Conservation (phyloP, 2,797 vertebrate genomes). For the Phaenicophaeus curvirostris region DNA sequence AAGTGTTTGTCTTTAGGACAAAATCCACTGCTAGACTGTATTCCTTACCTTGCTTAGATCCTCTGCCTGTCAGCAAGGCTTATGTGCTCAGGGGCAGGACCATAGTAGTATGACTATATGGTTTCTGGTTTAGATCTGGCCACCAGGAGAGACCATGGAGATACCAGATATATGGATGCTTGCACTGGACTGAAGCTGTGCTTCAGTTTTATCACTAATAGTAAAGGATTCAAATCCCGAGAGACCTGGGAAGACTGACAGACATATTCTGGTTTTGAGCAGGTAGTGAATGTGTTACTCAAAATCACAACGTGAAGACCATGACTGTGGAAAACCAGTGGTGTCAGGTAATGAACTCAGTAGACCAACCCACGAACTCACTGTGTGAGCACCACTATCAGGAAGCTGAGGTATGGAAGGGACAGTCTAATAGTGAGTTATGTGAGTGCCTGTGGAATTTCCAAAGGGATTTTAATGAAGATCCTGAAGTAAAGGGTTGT, state of each 20-base stretch:
- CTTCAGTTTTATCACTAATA: neutral
- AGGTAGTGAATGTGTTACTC: neutral
- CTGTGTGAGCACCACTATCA: neutral
- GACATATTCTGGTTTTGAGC: neutral
- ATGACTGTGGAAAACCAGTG: neutral
- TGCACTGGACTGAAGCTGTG: neutral
- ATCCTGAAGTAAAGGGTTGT: neutral
- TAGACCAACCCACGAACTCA: neutral
- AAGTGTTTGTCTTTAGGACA: neutral
- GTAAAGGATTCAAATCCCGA: neutral
- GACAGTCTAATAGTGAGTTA: neutral
- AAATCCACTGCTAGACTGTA: neutral
- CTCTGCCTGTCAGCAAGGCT: neutral
- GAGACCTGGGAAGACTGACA: neutral
- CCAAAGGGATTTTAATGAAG: neutral
- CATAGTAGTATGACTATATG: accelerated
- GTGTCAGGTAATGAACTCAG: neutral
- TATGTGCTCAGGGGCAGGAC: neutral
- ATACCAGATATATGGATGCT: constrained; percentile 13
- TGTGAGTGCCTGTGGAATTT: neutral
- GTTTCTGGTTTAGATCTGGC: constrained; percentile 3
- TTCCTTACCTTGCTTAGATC: neutral
- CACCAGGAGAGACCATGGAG: neutral
- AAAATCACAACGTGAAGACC: neutral
- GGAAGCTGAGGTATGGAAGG: neutral